Percentiles rank a stretch among this genome's conserved stretches.
Evolutionary conservation across 2,113 vertebrate species (phyloP).

Genomic region (Paralichthys olivaceus): DNA sequence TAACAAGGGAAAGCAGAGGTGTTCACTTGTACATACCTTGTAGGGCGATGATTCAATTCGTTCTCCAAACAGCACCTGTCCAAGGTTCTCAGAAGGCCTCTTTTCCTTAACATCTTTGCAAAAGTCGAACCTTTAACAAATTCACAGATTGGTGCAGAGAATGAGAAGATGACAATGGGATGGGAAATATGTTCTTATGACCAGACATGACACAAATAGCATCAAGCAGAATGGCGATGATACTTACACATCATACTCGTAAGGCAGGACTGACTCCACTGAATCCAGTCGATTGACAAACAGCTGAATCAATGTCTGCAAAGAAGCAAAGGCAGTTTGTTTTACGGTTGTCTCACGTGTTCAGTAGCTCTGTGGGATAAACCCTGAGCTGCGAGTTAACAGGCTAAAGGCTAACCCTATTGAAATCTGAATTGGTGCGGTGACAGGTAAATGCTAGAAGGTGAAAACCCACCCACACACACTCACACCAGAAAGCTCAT

Average conservation of each 20-base stretch:
- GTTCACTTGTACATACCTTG: constrained; percentile 82
- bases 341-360: neutral
- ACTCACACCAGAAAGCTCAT: neutral
- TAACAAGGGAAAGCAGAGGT: neutral
- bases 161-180: neutral
- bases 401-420: neutral
- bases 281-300: constrained; percentile 99
- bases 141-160: neutral
- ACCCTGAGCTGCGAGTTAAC: neutral
- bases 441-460: neutral
- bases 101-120: constrained; percentile 90
- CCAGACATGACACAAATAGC: neutral
- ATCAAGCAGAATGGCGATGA: neutral
- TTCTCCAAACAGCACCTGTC: constrained; percentile 97
- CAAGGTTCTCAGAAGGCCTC: constrained; percentile 97
- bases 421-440: neutral
- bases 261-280: constrained; percentile 98
- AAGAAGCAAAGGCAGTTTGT: constrained; percentile 37
- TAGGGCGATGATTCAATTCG: constrained; percentile 97
- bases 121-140: constrained; percentile 92
- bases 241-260: constrained; percentile 98
- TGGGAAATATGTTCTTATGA: neutral
- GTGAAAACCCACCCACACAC: neutral
- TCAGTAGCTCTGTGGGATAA: neutral
- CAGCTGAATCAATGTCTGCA: constrained; percentile 89